Conservation (phyloP, 2,888 invertebrate species). For the Drepanosiphum platanoidis region DNA sequence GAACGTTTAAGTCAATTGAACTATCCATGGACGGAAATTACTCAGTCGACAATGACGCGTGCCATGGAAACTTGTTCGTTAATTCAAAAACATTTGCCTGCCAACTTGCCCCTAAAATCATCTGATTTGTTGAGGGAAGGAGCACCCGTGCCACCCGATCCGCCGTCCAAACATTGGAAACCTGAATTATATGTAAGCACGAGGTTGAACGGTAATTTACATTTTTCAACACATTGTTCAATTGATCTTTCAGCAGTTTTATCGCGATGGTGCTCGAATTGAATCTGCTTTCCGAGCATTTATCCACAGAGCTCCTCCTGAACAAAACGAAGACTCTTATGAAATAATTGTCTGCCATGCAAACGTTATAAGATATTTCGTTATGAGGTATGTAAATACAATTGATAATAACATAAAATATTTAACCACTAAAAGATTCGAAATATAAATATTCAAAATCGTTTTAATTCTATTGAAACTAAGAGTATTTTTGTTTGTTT, state of each 20-base stretch:
- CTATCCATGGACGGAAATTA: slow-evolving; percentile 81
- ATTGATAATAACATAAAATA: background rate
- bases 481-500: slow-evolving; percentile 15
- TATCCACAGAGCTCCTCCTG: slow-evolving; percentile 86
- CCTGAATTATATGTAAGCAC: slow-evolving; percentile 79
- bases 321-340: slow-evolving; percentile 83
- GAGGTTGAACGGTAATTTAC: background rate
- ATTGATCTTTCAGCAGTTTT: slow-evolving; percentile 80
- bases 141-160: slow-evolving; percentile 93
- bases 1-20: slow-evolving; percentile 79
- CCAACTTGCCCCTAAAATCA: slow-evolving; percentile 71
- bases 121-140: slow-evolving; percentile 89
- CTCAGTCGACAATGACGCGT: slow-evolving; percentile 91
- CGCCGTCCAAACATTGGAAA: slow-evolving; percentile 86
- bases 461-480: slow-evolving; percentile 2
- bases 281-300: slow-evolving; percentile 95
- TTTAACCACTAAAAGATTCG: too few species aligned
- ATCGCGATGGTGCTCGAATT: slow-evolving; percentile 90
- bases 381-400: slow-evolving; percentile 77
- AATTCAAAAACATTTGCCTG: slow-evolving; percentile 77
- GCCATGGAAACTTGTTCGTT: slow-evolving; percentile 91
- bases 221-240: slow-evolving; percentile 39
- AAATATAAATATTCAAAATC: too few species aligned
- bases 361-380: slow-evolving; percentile 95
- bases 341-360: slow-evolving; percentile 96